Evolutionary conservation across 2,888 invertebrate genomes (phyloP).

Genomic region (Caenorhabditis imperialis): DNA sequence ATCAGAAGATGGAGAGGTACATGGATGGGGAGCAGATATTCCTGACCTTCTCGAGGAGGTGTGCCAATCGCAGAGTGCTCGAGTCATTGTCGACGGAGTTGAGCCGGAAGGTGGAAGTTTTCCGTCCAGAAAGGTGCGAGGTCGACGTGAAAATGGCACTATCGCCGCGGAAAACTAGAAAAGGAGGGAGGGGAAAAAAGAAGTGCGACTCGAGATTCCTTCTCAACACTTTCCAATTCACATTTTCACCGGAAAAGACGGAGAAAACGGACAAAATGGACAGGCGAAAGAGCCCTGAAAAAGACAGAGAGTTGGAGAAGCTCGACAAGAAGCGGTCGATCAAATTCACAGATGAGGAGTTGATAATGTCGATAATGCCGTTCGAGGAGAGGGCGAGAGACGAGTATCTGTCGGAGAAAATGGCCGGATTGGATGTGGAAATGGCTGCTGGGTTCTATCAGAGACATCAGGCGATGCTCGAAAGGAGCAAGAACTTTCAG

Average conservation of each 20-base stretch:
- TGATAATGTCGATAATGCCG: constrained; percentile 17
- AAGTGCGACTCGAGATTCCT: not conserved
- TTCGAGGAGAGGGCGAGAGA: not conserved
- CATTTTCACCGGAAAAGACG: not conserved
- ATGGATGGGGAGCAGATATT: not conserved
- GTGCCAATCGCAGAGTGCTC: not conserved
- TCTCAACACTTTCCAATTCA: not conserved
- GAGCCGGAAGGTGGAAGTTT: too few species aligned
- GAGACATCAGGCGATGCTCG: not conserved
- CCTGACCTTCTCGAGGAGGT: not conserved
- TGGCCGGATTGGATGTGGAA: not conserved
- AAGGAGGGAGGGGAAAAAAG: constrained; percentile 19
- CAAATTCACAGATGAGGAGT: constrained; percentile 20
- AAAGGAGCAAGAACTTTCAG: not conserved
- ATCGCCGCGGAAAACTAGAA: not conserved
- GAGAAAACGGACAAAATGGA: not conserved
- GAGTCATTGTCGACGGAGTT: too few species aligned
- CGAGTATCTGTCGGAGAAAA: not conserved
- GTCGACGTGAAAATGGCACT: too few species aligned
- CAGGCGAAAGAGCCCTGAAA: not conserved
- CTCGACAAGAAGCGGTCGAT: constrained; percentile 1
- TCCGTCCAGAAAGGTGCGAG: too few species aligned
- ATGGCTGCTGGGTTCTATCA: not conserved
- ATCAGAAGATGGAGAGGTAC: not conserved
- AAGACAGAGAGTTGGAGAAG: not conserved